Base-by-base conservation (phyloP, 2,888 invertebrate species). In the Noctua comes region DNA sequence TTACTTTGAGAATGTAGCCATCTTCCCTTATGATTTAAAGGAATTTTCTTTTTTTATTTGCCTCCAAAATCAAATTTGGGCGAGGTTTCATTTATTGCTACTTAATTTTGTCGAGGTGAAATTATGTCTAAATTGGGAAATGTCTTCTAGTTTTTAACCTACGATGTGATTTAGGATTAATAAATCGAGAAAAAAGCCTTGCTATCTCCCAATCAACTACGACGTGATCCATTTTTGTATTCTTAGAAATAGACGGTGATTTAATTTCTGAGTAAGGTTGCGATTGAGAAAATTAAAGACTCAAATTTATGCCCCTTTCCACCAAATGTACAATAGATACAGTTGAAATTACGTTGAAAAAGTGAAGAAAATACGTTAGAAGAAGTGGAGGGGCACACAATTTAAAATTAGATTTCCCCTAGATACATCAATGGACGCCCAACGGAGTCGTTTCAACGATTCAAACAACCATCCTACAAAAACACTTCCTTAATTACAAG, bases 1-100 rank as follows among this genome's bases (percentile, higher is more conserved):
- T 82, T 82, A 77, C 65, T 85, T 85, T 69, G 51, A 40, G 68
- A 82, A 73, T 69, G 31, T 68, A 78, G 54, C 62, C 76, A 36
- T 71, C 54, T 77, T 73, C 68, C 68, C 68, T 68, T 68, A 62
- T 65, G 64, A 77, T 86, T 86, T 79, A 31, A 62, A 40, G 36
- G 72, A 59, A 51, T 85, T 62, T 75, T 27, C 10, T 54, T 73
- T 76, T 76, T 78, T 66, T 75, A 68, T 85, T n/a, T 24, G 68
- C 57, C 24, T 40, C 57, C 21, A 51, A 68, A 81, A 73, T 81
- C 36, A 43, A 75, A 65, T 85, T 65, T 18, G 10, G 24, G 31
- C 1, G n/a, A 5, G 8, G 2, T 54, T 68, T 68, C n/a, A 76
- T 73, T 80, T 74, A 36, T 51, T 57, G n/a, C 5, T 43, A 31